These are phyloP conservation scores for Phainopepla nitens DNA, from an alignment of 2,113 vertebrate species.

Conservation along the genomic window DNA sequence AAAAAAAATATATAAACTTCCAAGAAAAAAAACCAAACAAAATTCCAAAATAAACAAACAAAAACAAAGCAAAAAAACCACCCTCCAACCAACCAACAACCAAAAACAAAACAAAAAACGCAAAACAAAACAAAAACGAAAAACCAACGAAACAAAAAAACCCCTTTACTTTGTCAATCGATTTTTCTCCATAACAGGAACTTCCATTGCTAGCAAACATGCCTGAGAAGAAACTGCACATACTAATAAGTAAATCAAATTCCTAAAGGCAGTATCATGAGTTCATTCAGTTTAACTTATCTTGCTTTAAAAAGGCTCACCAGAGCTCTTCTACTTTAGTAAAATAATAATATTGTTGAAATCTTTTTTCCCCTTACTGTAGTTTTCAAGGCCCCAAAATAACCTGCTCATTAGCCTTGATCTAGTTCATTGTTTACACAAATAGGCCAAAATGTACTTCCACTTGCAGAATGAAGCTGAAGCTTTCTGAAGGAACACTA, in stretches of 20 bases:
- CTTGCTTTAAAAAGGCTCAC: constrained; percentile 21
- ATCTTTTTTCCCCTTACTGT: constrained; percentile 8
- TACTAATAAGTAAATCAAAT: constrained; percentile 29
- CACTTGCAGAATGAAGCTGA: constrained; percentile 26
- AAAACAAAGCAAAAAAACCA: background rate
- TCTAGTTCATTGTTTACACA: constrained; percentile 66
- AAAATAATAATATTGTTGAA: constrained; percentile 36
- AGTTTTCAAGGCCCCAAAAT: constrained; percentile 62
- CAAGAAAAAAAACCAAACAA: background rate
- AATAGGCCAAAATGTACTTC: constrained; percentile 72
- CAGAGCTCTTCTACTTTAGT: constrained; percentile 51
- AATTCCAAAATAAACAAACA: background rate
- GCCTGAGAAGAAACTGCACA: constrained; percentile 10
- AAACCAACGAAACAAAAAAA: background rate
- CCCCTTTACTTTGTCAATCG: background rate
- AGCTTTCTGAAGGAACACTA: constrained; percentile 51
- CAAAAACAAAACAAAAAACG: too few species aligned
- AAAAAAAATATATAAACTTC: background rate
- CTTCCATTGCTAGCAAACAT: background rate
- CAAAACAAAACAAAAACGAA: background rate
- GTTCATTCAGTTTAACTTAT: background rate
- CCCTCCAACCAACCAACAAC: background rate
- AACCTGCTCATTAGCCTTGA: constrained; percentile 69
- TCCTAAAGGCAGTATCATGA: constrained; percentile 3
- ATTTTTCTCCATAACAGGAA: background rate